A percentile compares a stretch with the other conserved stretches of the same genome.
phyloP scores from a whole-genome alignment of 1,140 invertebrate species.

The Drosophila trapezifrons region DNA sequence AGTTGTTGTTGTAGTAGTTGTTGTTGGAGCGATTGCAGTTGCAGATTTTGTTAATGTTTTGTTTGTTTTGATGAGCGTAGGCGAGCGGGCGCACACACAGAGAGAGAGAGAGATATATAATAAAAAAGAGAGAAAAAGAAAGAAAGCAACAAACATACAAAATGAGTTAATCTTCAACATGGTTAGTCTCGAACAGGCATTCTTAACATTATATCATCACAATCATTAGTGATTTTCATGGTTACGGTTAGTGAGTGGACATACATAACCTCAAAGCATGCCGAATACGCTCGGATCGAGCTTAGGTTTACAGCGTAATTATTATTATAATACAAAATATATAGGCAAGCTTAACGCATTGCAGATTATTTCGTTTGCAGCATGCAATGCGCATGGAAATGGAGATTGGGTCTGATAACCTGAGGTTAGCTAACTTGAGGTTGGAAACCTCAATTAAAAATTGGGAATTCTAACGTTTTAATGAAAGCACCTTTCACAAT shows the following conservation, averaged over 20 bases:
- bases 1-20: conserved; percentile 51
- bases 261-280: conserved; percentile 51
- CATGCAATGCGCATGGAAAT: conserved; percentile 38
- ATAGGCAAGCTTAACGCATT: conserved; percentile 35
- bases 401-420: background rate
- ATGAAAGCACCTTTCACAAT: background rate
- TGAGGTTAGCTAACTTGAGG: background rate
- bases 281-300: conserved; percentile 15
- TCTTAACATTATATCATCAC: conserved; percentile 17
- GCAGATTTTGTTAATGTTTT: conserved; percentile 49
- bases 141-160: conserved; percentile 79
- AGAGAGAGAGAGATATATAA: conserved; percentile 44
- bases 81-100: conserved; percentile 54
- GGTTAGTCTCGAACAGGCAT: conserved; percentile 61
- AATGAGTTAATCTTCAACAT: conserved; percentile 58
- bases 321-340: conserved; percentile 7
- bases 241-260: conserved; percentile 13
- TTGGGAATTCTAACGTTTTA: background rate
- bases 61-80: conserved; percentile 53
- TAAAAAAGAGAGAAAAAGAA: conserved; percentile 59
- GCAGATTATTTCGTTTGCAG: conserved; percentile 20
- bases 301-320: background rate
- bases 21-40: conserved; percentile 56
- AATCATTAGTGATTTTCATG: conserved; percentile 9
- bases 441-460: too few species aligned